Percentiles rank a stretch among this genome's conserved stretches.
Evolutionary conservation across 2,888 invertebrate genomes (phyloP).

Genomic region (Teleogryllus oceanicus): DNA sequence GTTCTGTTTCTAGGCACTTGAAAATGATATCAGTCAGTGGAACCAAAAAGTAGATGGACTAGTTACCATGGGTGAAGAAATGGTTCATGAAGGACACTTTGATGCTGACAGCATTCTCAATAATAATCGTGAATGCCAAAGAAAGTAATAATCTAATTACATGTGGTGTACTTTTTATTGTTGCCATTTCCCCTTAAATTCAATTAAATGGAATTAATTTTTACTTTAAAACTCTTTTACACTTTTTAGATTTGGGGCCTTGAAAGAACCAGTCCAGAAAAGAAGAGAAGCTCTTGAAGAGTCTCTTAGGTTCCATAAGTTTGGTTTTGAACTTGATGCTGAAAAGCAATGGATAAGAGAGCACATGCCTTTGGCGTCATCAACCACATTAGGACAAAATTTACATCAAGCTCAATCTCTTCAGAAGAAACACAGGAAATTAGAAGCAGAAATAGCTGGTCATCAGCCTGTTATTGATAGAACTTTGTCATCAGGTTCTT

Average conservation of each 20-base stretch:
- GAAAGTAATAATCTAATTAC: constrained; percentile 48
- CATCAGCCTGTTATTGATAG: constrained; percentile 82
- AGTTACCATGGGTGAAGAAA: constrained; percentile 76
- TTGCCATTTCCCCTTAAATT: background rate
- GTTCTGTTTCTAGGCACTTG: constrained; percentile 56
- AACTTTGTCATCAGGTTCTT: constrained; percentile 73
- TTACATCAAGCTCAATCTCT: constrained; percentile 88
- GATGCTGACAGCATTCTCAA: constrained; percentile 82
- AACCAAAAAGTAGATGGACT: constrained; percentile 76
- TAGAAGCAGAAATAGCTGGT: constrained; percentile 83
- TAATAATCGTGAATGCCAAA: constrained; percentile 70
- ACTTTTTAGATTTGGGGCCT: constrained; percentile 56
- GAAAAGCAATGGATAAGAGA: constrained; percentile 96
- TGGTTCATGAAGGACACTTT: constrained; percentile 92
- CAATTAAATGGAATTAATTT: background rate
- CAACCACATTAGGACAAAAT: constrained; percentile 73
- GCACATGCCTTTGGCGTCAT: constrained; percentile 74
- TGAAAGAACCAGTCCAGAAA: constrained; percentile 68
- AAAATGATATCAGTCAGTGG: constrained; percentile 82
- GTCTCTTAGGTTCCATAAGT: constrained; percentile 82
- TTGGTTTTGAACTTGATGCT: constrained; percentile 86
- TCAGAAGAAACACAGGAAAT: constrained; percentile 89
- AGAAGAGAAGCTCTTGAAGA: constrained; percentile 78
- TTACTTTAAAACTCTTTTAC: constrained; percentile 21
- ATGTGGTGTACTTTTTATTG: background rate